phyloP scores from a whole-genome alignment of 2,113 vertebrate genomes.

The Actenoides lindsayi region DNA sequence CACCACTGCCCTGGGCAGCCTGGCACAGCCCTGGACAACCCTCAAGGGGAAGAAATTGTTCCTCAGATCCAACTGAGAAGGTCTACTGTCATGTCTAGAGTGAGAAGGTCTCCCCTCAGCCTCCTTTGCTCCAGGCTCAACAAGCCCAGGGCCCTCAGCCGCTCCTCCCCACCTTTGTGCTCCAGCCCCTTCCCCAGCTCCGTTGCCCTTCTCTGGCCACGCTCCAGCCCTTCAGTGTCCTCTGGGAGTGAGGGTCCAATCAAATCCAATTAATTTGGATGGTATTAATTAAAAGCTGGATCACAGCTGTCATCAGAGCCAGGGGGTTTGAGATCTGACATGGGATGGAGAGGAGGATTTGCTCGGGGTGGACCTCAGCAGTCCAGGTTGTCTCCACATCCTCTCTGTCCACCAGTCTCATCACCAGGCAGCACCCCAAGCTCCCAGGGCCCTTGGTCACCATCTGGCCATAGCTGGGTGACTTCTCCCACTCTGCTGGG shows the following conservation, averaged over 20 bases:
- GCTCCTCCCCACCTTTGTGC: too few species aligned
- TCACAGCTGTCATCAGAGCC: background rate
- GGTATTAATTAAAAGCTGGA: background rate
- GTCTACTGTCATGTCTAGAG: too few species aligned
- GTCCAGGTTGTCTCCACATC: rapidly evolving
- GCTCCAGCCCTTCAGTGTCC: background rate
- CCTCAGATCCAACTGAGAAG: too few species aligned
- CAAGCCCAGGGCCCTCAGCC: too few species aligned
- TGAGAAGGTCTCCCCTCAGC: too few species aligned
- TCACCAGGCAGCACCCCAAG: background rate
- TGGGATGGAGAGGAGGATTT: background rate
- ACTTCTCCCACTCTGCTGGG: background rate
- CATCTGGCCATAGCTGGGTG: rapidly evolving
- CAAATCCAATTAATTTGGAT: background rate
- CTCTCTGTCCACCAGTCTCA: background rate
- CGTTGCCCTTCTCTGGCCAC: background rate
- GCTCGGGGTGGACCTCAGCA: rapidly evolving
- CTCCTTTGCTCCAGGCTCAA: too few species aligned
- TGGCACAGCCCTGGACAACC: too few species aligned
- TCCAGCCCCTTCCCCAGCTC: too few species aligned
- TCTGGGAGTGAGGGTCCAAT: background rate
- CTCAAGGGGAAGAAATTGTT: too few species aligned
- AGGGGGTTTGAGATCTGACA: rapidly evolving
- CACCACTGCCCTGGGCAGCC: background rate
- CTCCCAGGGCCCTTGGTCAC: rapidly evolving